Percentiles rank a stretch among this genome's conserved stretches.
These are phyloP conservation scores for Branchinecta sandiegonensis DNA, from an alignment of 2,888 invertebrate genomes.

Conservation along the genomic window DNA sequence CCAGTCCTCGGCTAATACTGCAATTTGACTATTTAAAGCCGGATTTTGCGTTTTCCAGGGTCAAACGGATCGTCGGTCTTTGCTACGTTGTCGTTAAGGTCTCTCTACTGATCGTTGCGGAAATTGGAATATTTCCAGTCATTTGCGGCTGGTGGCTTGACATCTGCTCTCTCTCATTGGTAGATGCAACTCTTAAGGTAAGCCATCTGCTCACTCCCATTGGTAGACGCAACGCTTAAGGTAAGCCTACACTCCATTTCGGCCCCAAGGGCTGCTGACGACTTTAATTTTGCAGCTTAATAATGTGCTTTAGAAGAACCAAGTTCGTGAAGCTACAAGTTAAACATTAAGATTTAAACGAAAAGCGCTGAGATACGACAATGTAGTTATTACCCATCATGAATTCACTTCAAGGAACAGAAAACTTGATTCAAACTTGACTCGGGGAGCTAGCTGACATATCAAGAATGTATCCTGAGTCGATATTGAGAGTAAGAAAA, in stretches of 20 bases:
- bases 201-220: constrained; percentile 71
- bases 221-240: constrained; percentile 75
- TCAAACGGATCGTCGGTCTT: constrained; percentile 72
- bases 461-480: too few relatives aligned
- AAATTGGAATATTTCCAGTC: constrained; percentile 89
- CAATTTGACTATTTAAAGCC: neutral
- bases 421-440: too few relatives aligned
- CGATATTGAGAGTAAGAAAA: too few relatives aligned
- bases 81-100: constrained; percentile 80
- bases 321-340: neutral
- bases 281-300: too few relatives aligned
- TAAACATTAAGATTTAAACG: neutral
- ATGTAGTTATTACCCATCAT: too few relatives aligned
- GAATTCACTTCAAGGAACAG: too few relatives aligned
- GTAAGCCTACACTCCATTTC: constrained; percentile 75
- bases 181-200: constrained; percentile 73
- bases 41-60: constrained; percentile 36
- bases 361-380: too few relatives aligned
- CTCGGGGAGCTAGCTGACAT: too few relatives aligned
- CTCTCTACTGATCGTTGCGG: constrained; percentile 83
- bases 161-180: constrained; percentile 84
- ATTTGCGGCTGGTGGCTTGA: constrained; percentile 99
- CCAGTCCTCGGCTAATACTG: too few relatives aligned
- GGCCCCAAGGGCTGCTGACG: too few relatives aligned
- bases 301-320: neutral